These are phyloP conservation scores for Xiphophorus couchianus DNA, from an alignment of 2,113 vertebrate species.

Conservation along the genomic window DNA sequence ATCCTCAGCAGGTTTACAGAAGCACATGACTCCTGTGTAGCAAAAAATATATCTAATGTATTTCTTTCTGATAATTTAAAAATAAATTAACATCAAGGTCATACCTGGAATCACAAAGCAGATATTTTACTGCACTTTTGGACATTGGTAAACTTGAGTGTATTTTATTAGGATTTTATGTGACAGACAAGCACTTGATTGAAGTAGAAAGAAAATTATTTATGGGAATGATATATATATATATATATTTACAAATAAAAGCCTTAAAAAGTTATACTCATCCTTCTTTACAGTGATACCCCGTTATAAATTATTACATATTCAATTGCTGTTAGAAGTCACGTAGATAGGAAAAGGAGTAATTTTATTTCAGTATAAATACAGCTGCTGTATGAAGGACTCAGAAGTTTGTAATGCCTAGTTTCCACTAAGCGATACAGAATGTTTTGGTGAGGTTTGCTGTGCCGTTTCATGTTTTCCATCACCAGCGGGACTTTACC, in stretches of 20 bases:
- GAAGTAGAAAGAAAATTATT: too few species aligned
- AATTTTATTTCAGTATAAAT: background rate
- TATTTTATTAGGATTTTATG: background rate
- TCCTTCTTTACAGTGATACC: too few species aligned
- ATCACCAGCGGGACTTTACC: background rate
- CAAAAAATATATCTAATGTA: background rate
- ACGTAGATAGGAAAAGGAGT: background rate
- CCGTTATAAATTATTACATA: too few species aligned
- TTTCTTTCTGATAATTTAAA: too few species aligned
- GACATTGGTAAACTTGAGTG: background rate
- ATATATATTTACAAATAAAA: too few species aligned
- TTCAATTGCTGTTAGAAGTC: too few species aligned
- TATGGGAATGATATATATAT: too few species aligned
- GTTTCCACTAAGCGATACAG: too few species aligned
- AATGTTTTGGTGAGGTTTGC: too few species aligned
- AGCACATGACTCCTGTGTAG: slow-evolving; percentile 15
- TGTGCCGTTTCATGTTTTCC: too few species aligned
- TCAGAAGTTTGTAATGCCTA: background rate
- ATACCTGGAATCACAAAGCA: background rate
- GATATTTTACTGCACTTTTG: background rate
- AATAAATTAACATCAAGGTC: too few species aligned
- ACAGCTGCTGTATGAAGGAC: background rate
- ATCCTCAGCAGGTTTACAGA: slow-evolving; percentile 34
- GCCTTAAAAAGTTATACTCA: slow-evolving; percentile 11
- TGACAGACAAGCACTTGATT: background rate